A percentile compares a stretch with the other conserved stretches of the same genome.
Conservation (phyloP, 2,888 invertebrate genomes). For the Rhamphomyia laevipes region DNA sequence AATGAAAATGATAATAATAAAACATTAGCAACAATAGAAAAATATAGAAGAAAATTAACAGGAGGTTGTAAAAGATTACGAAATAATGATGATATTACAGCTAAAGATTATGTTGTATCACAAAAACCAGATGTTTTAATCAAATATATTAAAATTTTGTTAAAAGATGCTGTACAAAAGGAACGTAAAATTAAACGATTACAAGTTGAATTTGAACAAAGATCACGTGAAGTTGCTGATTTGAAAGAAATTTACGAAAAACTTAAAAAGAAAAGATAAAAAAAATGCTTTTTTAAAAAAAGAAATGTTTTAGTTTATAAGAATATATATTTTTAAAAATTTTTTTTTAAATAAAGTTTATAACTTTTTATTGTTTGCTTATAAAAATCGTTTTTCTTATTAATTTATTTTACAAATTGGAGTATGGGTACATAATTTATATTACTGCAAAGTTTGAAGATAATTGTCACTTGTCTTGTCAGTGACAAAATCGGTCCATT, state of each 20-base stretch:
- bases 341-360: too few species aligned
- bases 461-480: too few species aligned
- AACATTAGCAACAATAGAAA: background rate
- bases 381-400: too few species aligned
- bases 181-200: background rate
- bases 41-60: background rate
- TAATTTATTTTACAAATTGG: too few species aligned
- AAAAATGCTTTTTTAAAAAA: too few species aligned
- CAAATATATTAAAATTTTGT: background rate
- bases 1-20: background rate
- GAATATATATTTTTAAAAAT: too few species aligned
- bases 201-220: background rate
- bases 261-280: background rate
- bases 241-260: slow-evolving; percentile 1
- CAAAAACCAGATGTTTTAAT: background rate
- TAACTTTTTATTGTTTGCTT: too few species aligned
- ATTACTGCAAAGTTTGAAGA: too few species aligned
- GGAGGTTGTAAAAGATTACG: background rate
- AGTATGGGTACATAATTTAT: too few species aligned
- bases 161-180: slow-evolving; percentile 1
- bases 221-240: background rate
- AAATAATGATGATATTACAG: background rate
- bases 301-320: too few species aligned
- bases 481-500: too few species aligned
- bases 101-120: background rate